Percentiles rank a stretch among this genome's conserved stretches.
Conservation (phyloP, 2,888 invertebrate species). For the Tromatobia lineatoria region DNA sequence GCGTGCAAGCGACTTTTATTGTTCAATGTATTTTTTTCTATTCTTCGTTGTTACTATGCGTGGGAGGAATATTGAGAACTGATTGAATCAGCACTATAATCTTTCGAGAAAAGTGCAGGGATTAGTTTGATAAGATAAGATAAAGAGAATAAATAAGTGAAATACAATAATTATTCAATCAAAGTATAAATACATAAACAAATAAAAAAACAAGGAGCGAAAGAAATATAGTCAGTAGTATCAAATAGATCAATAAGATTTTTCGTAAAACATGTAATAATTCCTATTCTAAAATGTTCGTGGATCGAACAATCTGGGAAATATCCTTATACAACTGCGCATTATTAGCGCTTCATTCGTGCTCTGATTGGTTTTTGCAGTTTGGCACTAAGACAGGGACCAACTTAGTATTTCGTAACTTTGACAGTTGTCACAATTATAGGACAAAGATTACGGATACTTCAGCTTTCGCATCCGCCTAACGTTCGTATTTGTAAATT, state of each 20-base stretch:
- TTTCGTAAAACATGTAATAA: neutral
- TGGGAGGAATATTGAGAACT: neutral
- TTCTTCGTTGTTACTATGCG: neutral
- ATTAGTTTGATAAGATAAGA: slow-evolving; percentile 24
- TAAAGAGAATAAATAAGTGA: slow-evolving; percentile 19
- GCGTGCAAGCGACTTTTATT: neutral
- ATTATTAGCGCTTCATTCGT: no score
- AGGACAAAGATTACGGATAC: no score
- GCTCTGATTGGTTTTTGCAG: no score
- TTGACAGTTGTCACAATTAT: neutral
- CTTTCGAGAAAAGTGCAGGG: slow-evolving; percentile 11
- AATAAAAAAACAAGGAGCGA: neutral
- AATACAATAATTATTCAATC: neutral
- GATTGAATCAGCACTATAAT: neutral
- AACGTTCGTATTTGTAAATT: neutral
- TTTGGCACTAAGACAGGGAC: no score
- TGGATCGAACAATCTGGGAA: no score
- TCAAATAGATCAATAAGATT: neutral
- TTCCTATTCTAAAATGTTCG: no score
- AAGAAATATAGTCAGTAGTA: neutral
- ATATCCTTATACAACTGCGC: no score
- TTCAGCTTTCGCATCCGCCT: no score
- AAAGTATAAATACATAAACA: neutral
- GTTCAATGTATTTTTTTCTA: neutral
- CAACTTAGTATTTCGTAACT: no score